A percentile compares a stretch with the other conserved stretches of the same genome.
Evolutionary conservation across 2,888 invertebrate species (phyloP).

Genomic region (Anthrax anthrax): DNA sequence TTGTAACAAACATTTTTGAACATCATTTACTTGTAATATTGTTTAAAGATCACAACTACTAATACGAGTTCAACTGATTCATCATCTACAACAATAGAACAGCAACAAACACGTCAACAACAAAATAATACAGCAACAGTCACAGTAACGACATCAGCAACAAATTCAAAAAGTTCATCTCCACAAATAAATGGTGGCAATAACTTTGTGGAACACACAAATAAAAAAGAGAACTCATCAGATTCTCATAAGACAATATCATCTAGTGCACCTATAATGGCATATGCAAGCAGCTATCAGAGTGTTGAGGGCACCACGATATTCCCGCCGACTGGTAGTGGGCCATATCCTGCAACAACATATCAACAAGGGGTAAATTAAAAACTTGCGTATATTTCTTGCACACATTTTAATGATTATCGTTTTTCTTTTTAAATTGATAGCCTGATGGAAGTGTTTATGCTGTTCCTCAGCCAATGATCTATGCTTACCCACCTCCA

Average conservation of each 20-base stretch:
- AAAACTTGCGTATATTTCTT: neutral
- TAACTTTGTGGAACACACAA: neutral
- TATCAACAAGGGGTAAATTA: slow-evolving; percentile 32
- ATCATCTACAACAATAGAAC: slow-evolving; percentile 1
- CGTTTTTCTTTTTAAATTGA: slow-evolving; percentile 1
- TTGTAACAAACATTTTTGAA: neutral
- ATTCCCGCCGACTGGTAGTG: slow-evolving; percentile 27
- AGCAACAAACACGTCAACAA: slow-evolving; percentile 10
- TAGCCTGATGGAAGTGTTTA: slow-evolving; percentile 35
- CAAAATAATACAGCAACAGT: slow-evolving; percentile 11
- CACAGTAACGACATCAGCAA: too few species aligned
- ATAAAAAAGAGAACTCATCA: slow-evolving; percentile 4
- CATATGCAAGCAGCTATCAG: slow-evolving; percentile 30
- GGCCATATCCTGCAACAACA: slow-evolving; percentile 29
- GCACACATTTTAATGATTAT: too few species aligned
- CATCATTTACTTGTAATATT: neutral
- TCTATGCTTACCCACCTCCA: slow-evolving; percentile 31
- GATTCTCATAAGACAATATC: slow-evolving; percentile 1
- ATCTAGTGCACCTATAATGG: slow-evolving; percentile 13
- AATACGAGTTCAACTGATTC: neutral
- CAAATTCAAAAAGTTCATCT: slow-evolving; percentile 10
- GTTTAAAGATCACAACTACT: neutral
- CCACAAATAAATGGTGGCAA: neutral
- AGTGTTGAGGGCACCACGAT: slow-evolving; percentile 30
- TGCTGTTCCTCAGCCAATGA: slow-evolving; percentile 34